Conservation (phyloP, 2,113 vertebrate genomes). For the Grammomys dolichurus region DNA sequence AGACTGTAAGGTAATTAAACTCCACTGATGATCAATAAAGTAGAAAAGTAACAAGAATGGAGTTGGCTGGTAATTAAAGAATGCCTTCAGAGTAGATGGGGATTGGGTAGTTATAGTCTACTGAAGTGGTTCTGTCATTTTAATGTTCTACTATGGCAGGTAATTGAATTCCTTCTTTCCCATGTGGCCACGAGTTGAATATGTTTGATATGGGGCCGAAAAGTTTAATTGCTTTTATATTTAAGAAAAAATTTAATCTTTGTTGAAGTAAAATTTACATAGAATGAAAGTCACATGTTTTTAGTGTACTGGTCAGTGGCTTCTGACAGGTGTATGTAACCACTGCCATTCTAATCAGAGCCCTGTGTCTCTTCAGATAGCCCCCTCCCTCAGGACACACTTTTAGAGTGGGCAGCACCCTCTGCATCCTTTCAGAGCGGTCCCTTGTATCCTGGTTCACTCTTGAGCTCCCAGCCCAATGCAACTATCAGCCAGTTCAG, state of each 20-base stretch:
- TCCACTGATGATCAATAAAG: background rate
- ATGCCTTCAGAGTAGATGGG: background rate
- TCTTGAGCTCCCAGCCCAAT: background rate
- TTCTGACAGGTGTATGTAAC: background rate
- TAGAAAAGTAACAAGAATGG: background rate
- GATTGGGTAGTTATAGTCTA: background rate
- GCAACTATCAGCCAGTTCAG: background rate
- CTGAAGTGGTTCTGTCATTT: background rate
- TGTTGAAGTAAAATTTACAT: slow-evolving; percentile 41
- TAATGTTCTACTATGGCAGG: background rate
- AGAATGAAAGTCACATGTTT: slow-evolving; percentile 17
- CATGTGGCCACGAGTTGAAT: background rate
- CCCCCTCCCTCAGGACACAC: background rate
- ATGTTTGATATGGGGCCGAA: slow-evolving; percentile 4
- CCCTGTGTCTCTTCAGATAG: background rate
- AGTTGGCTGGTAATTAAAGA: slow-evolving; percentile 7
- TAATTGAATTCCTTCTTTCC: background rate
- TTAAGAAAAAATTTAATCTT: background rate
- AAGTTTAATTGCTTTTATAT: slow-evolving; percentile 31
- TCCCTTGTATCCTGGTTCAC: background rate
- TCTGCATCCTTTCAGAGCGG: background rate
- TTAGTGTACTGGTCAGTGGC: background rate
- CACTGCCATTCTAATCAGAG: background rate
- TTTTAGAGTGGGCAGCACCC: background rate
- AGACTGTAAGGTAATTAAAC: slow-evolving; percentile 35